phyloP scores from a whole-genome alignment of 2,797 vertebrate species.

The Ctenopoma multispine region DNA sequence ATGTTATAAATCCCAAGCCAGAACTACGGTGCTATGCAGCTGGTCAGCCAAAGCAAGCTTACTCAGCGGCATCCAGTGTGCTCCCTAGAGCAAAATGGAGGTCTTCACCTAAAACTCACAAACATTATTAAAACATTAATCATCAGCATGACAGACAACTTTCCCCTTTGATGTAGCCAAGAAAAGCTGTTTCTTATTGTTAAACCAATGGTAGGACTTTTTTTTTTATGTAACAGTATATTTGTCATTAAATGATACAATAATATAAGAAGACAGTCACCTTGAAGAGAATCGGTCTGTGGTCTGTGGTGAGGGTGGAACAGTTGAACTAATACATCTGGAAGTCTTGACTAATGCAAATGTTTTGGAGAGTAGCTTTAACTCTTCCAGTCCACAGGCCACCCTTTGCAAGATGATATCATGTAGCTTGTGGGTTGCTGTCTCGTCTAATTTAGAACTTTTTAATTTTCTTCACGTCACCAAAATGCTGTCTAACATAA shows the following conservation, averaged over 20 bases:
- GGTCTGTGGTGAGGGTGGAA: slow-evolving; percentile 37
- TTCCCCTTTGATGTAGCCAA: slow-evolving; percentile 45
- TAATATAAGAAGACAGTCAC: slow-evolving; percentile 40
- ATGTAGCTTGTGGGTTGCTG: slow-evolving; percentile 37
- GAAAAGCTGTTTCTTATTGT: slow-evolving; percentile 46
- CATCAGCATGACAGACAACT: slow-evolving; percentile 59
- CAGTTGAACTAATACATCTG: slow-evolving; percentile 36
- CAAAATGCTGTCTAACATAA: slow-evolving; percentile 9
- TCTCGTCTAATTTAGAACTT: slow-evolving; percentile 37
- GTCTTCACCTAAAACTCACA: slow-evolving; percentile 62
- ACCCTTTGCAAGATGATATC: slow-evolving; percentile 33
- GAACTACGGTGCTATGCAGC: slow-evolving; percentile 47
- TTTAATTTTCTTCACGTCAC: slow-evolving; percentile 36
- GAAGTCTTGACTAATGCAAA: slow-evolving; percentile 41
- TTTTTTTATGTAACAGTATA: slow-evolving; percentile 39
- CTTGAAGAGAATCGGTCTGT: slow-evolving; percentile 41
- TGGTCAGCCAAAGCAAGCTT: slow-evolving; percentile 53
- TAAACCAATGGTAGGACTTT: slow-evolving; percentile 25
- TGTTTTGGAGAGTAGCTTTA: slow-evolving; percentile 8
- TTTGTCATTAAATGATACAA: slow-evolving; percentile 40
- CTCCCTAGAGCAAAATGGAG: slow-evolving; percentile 52
- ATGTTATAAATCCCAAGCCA: slow-evolving; percentile 54
- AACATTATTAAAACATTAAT: slow-evolving; percentile 71
- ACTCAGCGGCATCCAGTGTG: slow-evolving; percentile 46
- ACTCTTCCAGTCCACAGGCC: slow-evolving; percentile 7